phyloP scores from a whole-genome alignment of 1,140 invertebrate species.

The Temnothorax longispinosus region DNA sequence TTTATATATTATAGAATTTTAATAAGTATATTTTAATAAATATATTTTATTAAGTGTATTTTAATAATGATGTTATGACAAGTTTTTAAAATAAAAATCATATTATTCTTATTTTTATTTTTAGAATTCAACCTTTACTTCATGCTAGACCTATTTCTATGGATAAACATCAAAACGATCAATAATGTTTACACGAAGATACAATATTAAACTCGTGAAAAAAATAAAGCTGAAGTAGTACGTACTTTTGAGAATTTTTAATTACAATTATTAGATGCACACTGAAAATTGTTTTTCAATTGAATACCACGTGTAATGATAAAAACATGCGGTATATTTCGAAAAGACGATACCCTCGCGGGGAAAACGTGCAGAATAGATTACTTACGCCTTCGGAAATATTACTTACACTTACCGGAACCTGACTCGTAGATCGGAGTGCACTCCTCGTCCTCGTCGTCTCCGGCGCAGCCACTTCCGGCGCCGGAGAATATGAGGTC shows the following conservation, averaged over 20 bases:
- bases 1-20: background rate
- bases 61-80: background rate
- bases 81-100: background rate
- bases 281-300: background rate
- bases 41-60: background rate
- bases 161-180: background rate
- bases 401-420: conserved; percentile 87
- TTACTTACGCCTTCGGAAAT: conserved; percentile 67
- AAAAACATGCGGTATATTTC: background rate
- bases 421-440: conserved; percentile 93
- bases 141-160: background rate
- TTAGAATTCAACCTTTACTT: background rate
- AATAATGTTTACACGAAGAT: background rate
- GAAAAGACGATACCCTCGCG: conserved; percentile 19
- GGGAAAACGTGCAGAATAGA: conserved; percentile 50
- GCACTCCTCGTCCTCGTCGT: conserved; percentile 95
- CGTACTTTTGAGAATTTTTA: background rate
- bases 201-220: background rate
- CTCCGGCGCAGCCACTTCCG: conserved; percentile 94
- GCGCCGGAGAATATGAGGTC: conserved; percentile 96
- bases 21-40: background rate
- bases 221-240: background rate
- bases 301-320: background rate
- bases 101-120: conserved; percentile 4
- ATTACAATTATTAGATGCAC: background rate